phyloP scores from a whole-genome alignment of 2,888 invertebrate species.

The Scaptomyza flava region DNA sequence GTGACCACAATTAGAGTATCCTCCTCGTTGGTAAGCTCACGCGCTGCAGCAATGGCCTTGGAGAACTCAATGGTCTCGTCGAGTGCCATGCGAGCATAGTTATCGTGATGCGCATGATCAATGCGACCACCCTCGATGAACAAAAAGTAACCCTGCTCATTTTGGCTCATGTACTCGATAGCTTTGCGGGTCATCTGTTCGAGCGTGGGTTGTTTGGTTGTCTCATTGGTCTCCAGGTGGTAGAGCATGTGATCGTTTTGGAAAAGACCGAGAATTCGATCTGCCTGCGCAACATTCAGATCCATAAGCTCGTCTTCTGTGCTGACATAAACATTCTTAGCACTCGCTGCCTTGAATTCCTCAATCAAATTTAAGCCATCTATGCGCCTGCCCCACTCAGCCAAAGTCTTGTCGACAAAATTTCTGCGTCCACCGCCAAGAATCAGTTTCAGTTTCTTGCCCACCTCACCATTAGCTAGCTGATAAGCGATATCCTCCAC shows the following conservation, averaged over 20 bases:
- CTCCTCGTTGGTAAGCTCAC: constrained; percentile 86
- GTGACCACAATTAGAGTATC: constrained; percentile 93
- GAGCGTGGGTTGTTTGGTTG: constrained; percentile 87
- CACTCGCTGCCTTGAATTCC: constrained; percentile 86
- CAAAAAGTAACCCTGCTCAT: constrained; percentile 90
- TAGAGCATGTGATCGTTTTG: constrained; percentile 89
- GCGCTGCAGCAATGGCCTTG: constrained; percentile 88
- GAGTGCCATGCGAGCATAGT: constrained; percentile 79
- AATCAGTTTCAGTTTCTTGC: constrained; percentile 89
- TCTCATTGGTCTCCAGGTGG: constrained; percentile 86
- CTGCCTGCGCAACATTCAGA: constrained; percentile 84
- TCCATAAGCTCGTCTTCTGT: constrained; percentile 85
- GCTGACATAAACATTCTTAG: constrained; percentile 85
- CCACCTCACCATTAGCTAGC: constrained; percentile 88
- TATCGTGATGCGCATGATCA: constrained; percentile 82
- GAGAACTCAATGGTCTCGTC: constrained; percentile 88
- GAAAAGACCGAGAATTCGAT: constrained; percentile 89
- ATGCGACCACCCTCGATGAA: constrained; percentile 89
- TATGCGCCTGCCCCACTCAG: constrained; percentile 85
- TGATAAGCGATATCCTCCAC: constrained; percentile 91
- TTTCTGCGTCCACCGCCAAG: constrained; percentile 91
- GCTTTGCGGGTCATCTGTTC: constrained; percentile 92
- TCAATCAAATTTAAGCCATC: constrained; percentile 89
- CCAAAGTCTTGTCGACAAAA: constrained; percentile 86
- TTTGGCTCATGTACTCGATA: constrained; percentile 88